phyloP scores from a whole-genome alignment of 2,888 invertebrate species.

The Carabus problematicus region DNA sequence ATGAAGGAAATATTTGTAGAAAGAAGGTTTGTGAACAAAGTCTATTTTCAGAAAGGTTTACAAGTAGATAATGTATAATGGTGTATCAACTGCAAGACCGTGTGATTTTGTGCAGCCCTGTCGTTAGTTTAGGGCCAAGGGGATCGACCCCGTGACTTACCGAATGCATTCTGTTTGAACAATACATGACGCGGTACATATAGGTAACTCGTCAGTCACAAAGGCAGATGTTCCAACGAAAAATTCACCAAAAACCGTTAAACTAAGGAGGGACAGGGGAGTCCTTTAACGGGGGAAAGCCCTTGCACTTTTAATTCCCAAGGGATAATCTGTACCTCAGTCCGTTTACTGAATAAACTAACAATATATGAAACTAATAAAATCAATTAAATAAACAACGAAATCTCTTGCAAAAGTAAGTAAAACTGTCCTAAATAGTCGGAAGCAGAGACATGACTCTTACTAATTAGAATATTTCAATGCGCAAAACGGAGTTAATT shows the following conservation, averaged over 20 bases:
- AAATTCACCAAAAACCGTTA: slow-evolving; percentile 38
- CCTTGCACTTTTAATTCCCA: no score
- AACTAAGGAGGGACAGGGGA: neutral
- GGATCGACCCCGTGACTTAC: slow-evolving; percentile 20
- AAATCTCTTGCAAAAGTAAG: no score
- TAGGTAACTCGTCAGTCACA: slow-evolving; percentile 14
- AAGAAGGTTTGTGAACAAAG: no score
- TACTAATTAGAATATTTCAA: slow-evolving; percentile 55
- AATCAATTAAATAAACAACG: no score
- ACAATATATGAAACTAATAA: no score
- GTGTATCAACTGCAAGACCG: neutral
- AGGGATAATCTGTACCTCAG: no score
- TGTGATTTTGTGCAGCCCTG: slow-evolving; percentile 26
- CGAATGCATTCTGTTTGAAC: slow-evolving; percentile 19
- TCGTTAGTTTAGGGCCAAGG: slow-evolving; percentile 1
- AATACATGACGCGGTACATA: slow-evolving; percentile 3
- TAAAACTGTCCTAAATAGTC: no score
- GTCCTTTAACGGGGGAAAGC: no score
- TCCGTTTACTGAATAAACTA: no score
- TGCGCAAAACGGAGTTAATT: slow-evolving; percentile 47
- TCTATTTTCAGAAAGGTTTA: no score
- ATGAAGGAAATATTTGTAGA: no score
- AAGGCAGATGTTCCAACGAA: slow-evolving; percentile 34
- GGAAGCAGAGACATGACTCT: slow-evolving; percentile 20
- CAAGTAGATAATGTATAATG: no score